phyloP scores from a whole-genome alignment of 1,140 invertebrate species.

The Pseudomyrmex concolor region DNA sequence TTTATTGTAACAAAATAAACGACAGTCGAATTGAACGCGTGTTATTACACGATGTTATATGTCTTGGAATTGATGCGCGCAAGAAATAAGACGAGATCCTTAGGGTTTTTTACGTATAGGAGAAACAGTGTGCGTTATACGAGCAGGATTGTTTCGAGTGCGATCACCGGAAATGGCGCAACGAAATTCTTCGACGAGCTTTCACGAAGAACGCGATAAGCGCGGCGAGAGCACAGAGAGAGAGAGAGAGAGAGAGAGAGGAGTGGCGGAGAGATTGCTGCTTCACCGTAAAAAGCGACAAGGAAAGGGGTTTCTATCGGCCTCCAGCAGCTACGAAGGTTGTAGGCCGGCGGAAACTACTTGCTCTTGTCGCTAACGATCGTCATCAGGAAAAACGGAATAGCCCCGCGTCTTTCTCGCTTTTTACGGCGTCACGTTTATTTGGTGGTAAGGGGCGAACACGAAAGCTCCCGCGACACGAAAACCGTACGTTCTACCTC shows the following conservation, averaged over 20 bases:
- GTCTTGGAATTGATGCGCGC: not conserved
- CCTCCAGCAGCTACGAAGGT: conserved; percentile 92
- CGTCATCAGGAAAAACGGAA: conserved; percentile 64
- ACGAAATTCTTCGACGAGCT: conserved; percentile 36
- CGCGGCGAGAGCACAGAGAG: not conserved
- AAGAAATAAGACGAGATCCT: not conserved
- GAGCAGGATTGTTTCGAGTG: not conserved
- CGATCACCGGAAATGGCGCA: not conserved
- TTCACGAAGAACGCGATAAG: conserved; percentile 26
- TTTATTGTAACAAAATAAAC: too few species aligned
- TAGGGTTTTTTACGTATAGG: not conserved
- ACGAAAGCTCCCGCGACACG: conserved; percentile 10
- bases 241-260: too few species aligned
- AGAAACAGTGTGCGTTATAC: not conserved
- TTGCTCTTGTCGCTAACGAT: conserved; percentile 87
- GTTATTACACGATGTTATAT: too few species aligned
- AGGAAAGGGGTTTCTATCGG: conserved; percentile 95
- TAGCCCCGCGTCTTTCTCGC: not conserved
- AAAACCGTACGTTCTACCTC: conserved; percentile 22
- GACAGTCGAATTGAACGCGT: too few species aligned
- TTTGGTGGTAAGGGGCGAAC: conserved; percentile 19
- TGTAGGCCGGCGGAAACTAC: conserved; percentile 97
- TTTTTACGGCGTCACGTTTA: conserved; percentile 45
- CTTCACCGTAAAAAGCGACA: conserved; percentile 63
- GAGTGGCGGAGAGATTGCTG: conserved; percentile 22